Evolutionary conservation across 2,113 vertebrate species (phyloP).

Genomic region (Microcebus ravelobensis): DNA sequence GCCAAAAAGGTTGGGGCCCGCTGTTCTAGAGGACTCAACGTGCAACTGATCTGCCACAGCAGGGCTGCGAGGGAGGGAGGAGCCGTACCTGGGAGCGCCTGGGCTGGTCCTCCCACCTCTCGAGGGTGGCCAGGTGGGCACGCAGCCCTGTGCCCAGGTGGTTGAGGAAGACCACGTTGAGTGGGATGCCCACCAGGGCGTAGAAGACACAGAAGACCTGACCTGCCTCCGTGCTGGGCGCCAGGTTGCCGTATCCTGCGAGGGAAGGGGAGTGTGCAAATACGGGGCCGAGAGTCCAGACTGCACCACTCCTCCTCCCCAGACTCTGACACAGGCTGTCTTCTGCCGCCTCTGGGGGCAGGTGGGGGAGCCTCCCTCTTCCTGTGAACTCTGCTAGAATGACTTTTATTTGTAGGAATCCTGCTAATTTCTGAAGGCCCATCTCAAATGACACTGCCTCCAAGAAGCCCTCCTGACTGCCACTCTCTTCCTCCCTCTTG

Average conservation of each 20-base stretch:
- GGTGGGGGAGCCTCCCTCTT: not conserved
- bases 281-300: no score
- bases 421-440: not conserved
- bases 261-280: not conserved
- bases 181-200: slow-evolving; percentile 92
- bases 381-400: not conserved
- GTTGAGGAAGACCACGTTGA: slow-evolving; percentile 94
- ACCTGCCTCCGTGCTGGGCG: slow-evolving; percentile 92
- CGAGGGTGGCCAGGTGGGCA: slow-evolving; percentile 85
- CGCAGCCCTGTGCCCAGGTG: slow-evolving; percentile 90
- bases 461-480: not conserved
- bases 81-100: slow-evolving; percentile 87
- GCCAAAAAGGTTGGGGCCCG: no score
- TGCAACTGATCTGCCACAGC: not conserved
- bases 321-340: not conserved
- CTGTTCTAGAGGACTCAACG: not conserved
- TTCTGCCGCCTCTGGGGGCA: not conserved
- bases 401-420: not conserved
- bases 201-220: slow-evolving; percentile 96
- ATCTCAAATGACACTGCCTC: not conserved
- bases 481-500: not conserved
- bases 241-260: slow-evolving; percentile 93
- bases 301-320: not conserved
- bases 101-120: slow-evolving; percentile 88
- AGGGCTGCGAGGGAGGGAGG: not conserved